phyloP scores from a whole-genome alignment of 2,888 invertebrate species.

The Dyspetes luteomarginatus region DNA sequence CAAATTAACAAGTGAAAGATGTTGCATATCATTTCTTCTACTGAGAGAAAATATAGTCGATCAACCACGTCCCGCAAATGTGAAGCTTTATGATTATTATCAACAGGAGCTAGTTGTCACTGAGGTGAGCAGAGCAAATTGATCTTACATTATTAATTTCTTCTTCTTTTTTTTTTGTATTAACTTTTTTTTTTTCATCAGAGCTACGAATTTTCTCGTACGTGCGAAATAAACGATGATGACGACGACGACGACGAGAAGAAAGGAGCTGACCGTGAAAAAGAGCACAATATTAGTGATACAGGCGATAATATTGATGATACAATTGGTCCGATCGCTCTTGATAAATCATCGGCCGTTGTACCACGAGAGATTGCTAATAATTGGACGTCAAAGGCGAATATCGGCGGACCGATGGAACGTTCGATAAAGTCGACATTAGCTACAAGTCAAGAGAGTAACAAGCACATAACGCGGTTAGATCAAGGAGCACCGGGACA shows the following conservation, averaged over 20 bases:
- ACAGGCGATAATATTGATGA: conserved; percentile 50
- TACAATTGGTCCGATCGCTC: conserved; percentile 35
- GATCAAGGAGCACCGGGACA: conserved; percentile 42
- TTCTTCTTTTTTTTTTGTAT: no score
- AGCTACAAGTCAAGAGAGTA: not conserved
- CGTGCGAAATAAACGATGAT: conserved; percentile 75
- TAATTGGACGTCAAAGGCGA: conserved; percentile 2
- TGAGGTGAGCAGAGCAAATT: conserved; percentile 83
- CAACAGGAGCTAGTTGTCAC: conserved; percentile 85
- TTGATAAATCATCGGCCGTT: conserved; percentile 5
- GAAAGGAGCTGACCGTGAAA: not conserved
- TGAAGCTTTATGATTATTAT: conserved; percentile 88
- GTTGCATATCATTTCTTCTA: conserved; percentile 83
- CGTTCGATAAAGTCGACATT: not conserved
- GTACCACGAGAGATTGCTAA: not conserved
- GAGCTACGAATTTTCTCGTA: conserved; percentile 77
- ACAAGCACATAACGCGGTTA: conserved; percentile 29
- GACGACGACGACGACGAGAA: conserved; percentile 54
- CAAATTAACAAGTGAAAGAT: conserved; percentile 83
- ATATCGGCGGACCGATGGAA: conserved; percentile 41
- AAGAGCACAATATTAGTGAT: conserved; percentile 29
- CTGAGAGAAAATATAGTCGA: conserved; percentile 83
- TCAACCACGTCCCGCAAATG: conserved; percentile 84
- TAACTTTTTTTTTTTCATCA: conserved; percentile 67
- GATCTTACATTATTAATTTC: no score